phyloP scores from a whole-genome alignment of 2,113 vertebrate species.

The Chlamydotis undulata region DNA sequence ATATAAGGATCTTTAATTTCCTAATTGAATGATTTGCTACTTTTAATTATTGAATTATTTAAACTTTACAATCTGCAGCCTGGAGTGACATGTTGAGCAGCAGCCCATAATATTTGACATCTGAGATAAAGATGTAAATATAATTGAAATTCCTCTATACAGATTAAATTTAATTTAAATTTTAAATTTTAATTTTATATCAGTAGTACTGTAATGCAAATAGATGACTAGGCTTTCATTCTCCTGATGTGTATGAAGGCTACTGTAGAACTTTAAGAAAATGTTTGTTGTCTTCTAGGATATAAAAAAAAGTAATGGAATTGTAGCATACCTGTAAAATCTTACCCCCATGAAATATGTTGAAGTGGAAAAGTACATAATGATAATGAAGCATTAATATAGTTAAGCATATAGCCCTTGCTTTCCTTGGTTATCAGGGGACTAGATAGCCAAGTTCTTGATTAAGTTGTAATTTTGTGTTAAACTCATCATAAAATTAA shows the following conservation, averaged over 20 bases:
- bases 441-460: background rate
- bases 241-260: background rate
- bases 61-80: background rate
- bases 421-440: background rate
- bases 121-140: background rate
- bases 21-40: background rate
- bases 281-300: background rate
- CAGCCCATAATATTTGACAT: background rate
- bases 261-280: background rate
- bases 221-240: background rate
- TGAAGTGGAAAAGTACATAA: background rate
- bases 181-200: background rate
- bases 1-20: background rate
- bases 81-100: background rate
- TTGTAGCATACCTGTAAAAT: background rate
- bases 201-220: background rate
- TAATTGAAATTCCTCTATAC: background rate
- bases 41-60: background rate
- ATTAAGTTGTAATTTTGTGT: conserved; percentile 27
- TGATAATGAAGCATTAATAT: background rate
- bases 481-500: conserved; percentile 27
- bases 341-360: background rate
- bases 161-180: background rate
- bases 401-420: background rate
- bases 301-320: background rate